These are phyloP conservation scores for Bombus impatiens DNA, from an alignment of 1,140 invertebrate genomes.

Conservation along the genomic window DNA sequence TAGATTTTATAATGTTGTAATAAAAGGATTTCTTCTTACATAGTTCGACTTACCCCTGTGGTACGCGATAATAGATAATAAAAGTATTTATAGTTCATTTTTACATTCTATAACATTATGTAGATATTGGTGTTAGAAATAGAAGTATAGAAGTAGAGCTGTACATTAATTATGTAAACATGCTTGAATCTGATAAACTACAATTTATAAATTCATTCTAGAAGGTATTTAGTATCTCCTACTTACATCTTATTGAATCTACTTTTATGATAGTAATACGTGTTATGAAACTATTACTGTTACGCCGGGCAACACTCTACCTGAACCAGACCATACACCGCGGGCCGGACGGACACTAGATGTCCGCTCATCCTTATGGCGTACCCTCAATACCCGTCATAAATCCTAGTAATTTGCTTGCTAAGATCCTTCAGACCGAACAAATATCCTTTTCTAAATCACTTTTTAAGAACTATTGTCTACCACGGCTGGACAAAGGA, in stretches of 20 bases:
- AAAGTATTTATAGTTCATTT: not conserved
- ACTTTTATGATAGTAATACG: constrained; percentile 1
- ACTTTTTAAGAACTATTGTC: too few relatives aligned
- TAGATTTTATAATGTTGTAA: constrained; percentile 81
- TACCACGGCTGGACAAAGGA: too few relatives aligned
- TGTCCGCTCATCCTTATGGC: too few relatives aligned
- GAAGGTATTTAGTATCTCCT: not conserved
- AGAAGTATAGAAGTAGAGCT: not conserved
- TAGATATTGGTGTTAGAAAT: not conserved
- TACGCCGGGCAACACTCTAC: too few relatives aligned
- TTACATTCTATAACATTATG: too few relatives aligned
- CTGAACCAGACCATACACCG: too few relatives aligned
- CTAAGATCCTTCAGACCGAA: too few relatives aligned
- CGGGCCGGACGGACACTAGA: too few relatives aligned
- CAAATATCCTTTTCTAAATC: too few relatives aligned
- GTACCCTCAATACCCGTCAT: too few relatives aligned
- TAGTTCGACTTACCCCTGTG: not conserved
- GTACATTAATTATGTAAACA: not conserved
- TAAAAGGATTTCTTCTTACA: constrained; percentile 76
- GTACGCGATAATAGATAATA: not conserved
- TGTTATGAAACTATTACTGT: not conserved
- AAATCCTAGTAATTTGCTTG: too few relatives aligned
- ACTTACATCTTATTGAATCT: not conserved
- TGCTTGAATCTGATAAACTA: not conserved
- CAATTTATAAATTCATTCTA: not conserved